Evolutionary conservation across 2,888 invertebrate species (phyloP).

Genomic region (Carcina quercana): DNA sequence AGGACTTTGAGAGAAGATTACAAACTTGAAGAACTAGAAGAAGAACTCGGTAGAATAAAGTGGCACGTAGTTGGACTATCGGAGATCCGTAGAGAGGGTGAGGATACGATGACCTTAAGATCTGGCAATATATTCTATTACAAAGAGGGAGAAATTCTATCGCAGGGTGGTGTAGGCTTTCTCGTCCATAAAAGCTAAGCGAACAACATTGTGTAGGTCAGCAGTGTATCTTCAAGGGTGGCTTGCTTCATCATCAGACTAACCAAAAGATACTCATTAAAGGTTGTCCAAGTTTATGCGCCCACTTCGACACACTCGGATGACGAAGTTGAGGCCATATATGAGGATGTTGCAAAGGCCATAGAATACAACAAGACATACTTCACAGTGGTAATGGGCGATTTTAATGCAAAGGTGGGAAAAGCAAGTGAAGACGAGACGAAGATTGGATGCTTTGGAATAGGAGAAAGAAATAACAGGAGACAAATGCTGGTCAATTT

Average conservation of each 20-base stretch:
- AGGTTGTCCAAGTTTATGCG: slow-evolving; percentile 4
- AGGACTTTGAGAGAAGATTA: background rate
- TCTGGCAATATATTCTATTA: background rate
- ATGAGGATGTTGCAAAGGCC: slow-evolving; percentile 1
- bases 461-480: slow-evolving; percentile 13
- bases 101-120: background rate
- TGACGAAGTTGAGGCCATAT: slow-evolving; percentile 1
- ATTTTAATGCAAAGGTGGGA: slow-evolving; percentile 12
- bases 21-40: background rate
- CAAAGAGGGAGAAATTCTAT: too few species aligned
- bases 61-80: slow-evolving; percentile 1
- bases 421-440: slow-evolving; percentile 5
- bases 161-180: background rate
- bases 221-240: background rate
- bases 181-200: background rate
- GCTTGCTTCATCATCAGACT: background rate
- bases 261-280: background rate
- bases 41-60: background rate
- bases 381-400: slow-evolving; percentile 2
- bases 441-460: slow-evolving; percentile 12
- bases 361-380: background rate
- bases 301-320: slow-evolving; percentile 3
- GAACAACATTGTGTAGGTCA: background rate
- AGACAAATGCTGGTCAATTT: slow-evolving; percentile 17
- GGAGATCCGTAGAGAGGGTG: background rate